These are phyloP conservation scores for Diarsia dahlii DNA, from an alignment of 2,888 invertebrate species.

Conservation along the genomic window DNA sequence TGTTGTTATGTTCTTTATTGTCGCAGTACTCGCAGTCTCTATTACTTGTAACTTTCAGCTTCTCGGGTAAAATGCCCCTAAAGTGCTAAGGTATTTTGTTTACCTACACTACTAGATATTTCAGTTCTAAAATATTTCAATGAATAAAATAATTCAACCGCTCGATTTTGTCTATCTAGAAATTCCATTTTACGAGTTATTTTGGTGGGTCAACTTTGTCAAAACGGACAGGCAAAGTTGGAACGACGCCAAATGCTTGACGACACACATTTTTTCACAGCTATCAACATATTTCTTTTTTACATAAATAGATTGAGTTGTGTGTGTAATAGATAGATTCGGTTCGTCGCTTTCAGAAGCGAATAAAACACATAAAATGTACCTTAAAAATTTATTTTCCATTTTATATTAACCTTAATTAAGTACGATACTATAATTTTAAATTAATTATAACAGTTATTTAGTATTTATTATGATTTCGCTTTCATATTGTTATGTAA, in stretches of 20 bases:
- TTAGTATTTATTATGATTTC: slow-evolving; percentile 88
- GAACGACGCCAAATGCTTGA: slow-evolving; percentile 71
- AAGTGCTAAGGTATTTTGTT: not conserved
- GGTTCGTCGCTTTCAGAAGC: slow-evolving; percentile 74
- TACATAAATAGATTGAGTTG: slow-evolving; percentile 38
- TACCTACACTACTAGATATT: not conserved
- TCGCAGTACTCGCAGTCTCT: not conserved
- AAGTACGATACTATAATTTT: slow-evolving; percentile 87
- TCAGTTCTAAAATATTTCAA: not conserved
- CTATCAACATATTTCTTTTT: slow-evolving; percentile 43
- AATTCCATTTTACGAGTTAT: slow-evolving; percentile 31
- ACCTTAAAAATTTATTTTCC: slow-evolving; percentile 89
- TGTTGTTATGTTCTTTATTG: not conserved
- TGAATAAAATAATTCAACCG: not conserved
- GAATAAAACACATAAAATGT: slow-evolving; percentile 71
- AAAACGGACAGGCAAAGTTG: slow-evolving; percentile 56
- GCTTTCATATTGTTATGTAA: slow-evolving; percentile 79
- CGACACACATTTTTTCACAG: slow-evolving; percentile 73
- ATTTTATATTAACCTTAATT: slow-evolving; percentile 88
- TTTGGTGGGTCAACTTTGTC: slow-evolving; percentile 32
- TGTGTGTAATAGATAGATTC: slow-evolving; percentile 16
- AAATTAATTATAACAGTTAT: slow-evolving; percentile 88
- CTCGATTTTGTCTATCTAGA: slow-evolving; percentile 18
- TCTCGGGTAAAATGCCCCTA: not conserved
- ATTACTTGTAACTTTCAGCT: not conserved